Conservation (phyloP, 2,888 invertebrate genomes). For the Sussaba pulchella region DNA sequence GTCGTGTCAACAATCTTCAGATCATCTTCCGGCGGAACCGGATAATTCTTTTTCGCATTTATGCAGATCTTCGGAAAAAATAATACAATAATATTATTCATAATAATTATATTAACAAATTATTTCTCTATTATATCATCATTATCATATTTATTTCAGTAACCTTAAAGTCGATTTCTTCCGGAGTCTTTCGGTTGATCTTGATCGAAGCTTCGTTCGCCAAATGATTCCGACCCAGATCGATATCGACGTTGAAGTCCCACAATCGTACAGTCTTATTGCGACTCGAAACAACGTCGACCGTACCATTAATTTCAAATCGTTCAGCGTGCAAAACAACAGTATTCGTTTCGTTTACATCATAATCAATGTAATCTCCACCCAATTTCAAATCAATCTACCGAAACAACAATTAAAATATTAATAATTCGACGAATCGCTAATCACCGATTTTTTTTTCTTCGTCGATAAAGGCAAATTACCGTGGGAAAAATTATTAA, state of each 20-base stretch:
- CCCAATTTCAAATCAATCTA: conserved; percentile 74
- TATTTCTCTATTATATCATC: too few species aligned
- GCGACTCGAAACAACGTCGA: conserved; percentile 76
- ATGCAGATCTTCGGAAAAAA: conserved; percentile 77
- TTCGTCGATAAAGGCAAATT: too few species aligned
- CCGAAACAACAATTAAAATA: too few species aligned
- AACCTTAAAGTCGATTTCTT: conserved; percentile 80
- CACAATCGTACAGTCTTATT: conserved; percentile 75
- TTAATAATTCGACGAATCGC: too few species aligned
- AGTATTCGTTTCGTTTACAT: conserved; percentile 64
- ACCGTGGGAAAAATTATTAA: too few species aligned
- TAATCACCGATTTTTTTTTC: too few species aligned
- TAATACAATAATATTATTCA: too few species aligned
- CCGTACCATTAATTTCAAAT: conserved; percentile 73
- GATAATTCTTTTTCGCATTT: conserved; percentile 78
- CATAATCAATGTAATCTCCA: conserved; percentile 67
- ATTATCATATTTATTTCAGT: background rate
- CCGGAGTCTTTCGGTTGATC: conserved; percentile 77
- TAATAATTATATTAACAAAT: too few species aligned
- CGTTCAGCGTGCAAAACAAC: conserved; percentile 56
- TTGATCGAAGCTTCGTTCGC: conserved; percentile 74
- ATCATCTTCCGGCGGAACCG: conserved; percentile 55
- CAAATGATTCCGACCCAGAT: conserved; percentile 77
- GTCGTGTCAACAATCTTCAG: conserved; percentile 67
- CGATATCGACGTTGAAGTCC: conserved; percentile 77